A percentile compares a stretch with the other conserved stretches of the same genome.
These are phyloP conservation scores for Drosophila nikananu DNA, from an alignment of 1,140 invertebrate genomes.

Conservation along the genomic window DNA sequence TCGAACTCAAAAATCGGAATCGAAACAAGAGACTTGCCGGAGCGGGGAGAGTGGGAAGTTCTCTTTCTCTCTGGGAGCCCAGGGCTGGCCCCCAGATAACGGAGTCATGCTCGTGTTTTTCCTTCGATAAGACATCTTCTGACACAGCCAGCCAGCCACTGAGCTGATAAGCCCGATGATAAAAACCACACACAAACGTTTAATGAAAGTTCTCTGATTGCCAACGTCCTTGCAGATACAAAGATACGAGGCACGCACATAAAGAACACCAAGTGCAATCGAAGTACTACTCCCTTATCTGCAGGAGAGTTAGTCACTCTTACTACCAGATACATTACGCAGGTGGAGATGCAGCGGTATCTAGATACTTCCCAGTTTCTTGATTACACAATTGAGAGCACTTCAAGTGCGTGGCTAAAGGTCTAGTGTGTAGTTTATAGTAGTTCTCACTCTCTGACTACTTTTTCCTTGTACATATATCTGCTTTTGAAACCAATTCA, in stretches of 20 bases:
- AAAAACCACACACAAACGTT: slow-evolving; percentile 53
- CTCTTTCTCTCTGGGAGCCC: too few relatives aligned
- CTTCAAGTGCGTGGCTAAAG: not conserved
- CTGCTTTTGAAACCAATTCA: slow-evolving; percentile 13
- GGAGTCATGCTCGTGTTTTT: slow-evolving; percentile 35
- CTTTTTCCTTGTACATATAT: not conserved
- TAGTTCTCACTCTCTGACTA: not conserved
- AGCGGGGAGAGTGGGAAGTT: not conserved
- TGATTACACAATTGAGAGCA: slow-evolving; percentile 2
- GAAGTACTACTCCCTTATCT: slow-evolving; percentile 9
- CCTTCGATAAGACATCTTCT: slow-evolving; percentile 73
- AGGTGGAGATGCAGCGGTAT: not conserved
- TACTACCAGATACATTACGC: not conserved
- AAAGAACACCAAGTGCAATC: slow-evolving; percentile 2
- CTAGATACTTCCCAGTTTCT: not conserved
- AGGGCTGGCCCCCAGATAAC: slow-evolving; percentile 46
- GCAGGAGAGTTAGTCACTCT: slow-evolving; percentile 3
- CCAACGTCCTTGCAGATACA: slow-evolving; percentile 67
- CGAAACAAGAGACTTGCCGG: not conserved
- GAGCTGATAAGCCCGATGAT: slow-evolving; percentile 62
- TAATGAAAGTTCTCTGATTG: slow-evolving; percentile 70
- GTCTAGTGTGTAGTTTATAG: not conserved
- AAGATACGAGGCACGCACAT: slow-evolving; percentile 1
- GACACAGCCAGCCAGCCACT: slow-evolving; percentile 39
- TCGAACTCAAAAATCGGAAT: not conserved